Evolutionary conservation across 2,888 invertebrate species (phyloP).

Genomic region (Eupithecia exiguata): DNA sequence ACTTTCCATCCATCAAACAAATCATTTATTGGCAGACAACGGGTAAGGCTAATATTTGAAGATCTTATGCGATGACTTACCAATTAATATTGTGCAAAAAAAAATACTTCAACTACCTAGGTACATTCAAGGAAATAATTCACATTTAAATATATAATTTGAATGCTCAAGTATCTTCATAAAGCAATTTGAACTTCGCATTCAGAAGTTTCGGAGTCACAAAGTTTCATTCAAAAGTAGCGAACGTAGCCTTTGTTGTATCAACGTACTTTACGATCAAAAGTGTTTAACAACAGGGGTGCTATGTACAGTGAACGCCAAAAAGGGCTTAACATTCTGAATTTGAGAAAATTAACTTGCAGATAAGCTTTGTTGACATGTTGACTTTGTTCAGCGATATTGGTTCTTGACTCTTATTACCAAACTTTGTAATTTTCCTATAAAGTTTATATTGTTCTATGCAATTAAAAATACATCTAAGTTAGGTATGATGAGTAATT

Average conservation of each 20-base stretch:
- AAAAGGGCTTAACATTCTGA: neutral
- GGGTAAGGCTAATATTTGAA: too few species aligned
- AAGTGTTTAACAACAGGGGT: slow-evolving; percentile 8
- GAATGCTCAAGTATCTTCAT: slow-evolving; percentile 15
- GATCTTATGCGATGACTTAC: too few species aligned
- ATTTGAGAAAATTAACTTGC: neutral
- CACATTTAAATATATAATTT: slow-evolving; percentile 5
- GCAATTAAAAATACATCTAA: neutral
- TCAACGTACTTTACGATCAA: slow-evolving; percentile 4
- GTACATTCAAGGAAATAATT: slow-evolving; percentile 19
- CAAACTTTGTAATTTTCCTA: neutral
- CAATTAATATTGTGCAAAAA: too few species aligned
- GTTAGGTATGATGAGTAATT: neutral
- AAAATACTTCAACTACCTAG: neutral
- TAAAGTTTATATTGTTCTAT: neutral
- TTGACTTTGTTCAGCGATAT: neutral
- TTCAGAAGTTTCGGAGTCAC: slow-evolving; percentile 16
- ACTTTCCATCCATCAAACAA: neutral
- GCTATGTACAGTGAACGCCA: neutral
- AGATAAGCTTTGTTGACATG: neutral
- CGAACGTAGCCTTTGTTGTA: slow-evolving; percentile 5
- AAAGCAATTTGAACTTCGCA: slow-evolving; percentile 22
- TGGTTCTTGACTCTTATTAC: neutral
- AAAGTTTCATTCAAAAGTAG: slow-evolving; percentile 13
- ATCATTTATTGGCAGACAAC: too few species aligned